Percentiles rank a stretch among this genome's conserved stretches.
These are phyloP conservation scores for Octodon degus DNA, from an alignment of 2,113 vertebrate species.

Conservation along the genomic window DNA sequence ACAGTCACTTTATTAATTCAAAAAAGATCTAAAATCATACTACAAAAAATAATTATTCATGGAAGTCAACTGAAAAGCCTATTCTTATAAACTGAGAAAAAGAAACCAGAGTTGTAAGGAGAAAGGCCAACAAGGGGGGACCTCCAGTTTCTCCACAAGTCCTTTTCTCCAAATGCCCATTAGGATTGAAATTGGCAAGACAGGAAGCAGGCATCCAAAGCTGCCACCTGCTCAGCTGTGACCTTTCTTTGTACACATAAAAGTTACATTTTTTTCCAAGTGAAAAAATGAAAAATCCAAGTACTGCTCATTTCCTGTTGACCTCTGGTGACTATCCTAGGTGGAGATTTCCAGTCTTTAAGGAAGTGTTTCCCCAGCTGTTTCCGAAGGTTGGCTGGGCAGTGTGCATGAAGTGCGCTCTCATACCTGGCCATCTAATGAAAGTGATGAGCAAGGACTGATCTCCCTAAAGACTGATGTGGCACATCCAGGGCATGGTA, in stretches of 20 bases:
- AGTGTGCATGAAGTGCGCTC: too few relatives aligned
- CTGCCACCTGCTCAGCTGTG: not conserved
- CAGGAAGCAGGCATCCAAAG: not conserved
- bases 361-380: not conserved
- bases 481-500: not conserved
- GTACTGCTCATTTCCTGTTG: constrained; percentile 11
- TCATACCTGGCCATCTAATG: not conserved
- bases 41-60: not conserved
- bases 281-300: constrained; percentile 15
- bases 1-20: not conserved
- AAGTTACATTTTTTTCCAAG: constrained; percentile 40
- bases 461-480: not conserved
- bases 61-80: not conserved
- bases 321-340: not conserved
- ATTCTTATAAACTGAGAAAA: not conserved
- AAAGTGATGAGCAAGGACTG: not conserved
- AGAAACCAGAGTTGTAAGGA: not conserved
- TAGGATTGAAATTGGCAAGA: not conserved
- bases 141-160: not conserved
- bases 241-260: not conserved
- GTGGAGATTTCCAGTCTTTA: not conserved
- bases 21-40: not conserved
- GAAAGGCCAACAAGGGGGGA: not conserved
- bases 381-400: not conserved
- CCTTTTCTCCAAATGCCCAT: not conserved